Conservation (phyloP, 2,797 vertebrate species). For the Hyperoplus immaculatus region DNA sequence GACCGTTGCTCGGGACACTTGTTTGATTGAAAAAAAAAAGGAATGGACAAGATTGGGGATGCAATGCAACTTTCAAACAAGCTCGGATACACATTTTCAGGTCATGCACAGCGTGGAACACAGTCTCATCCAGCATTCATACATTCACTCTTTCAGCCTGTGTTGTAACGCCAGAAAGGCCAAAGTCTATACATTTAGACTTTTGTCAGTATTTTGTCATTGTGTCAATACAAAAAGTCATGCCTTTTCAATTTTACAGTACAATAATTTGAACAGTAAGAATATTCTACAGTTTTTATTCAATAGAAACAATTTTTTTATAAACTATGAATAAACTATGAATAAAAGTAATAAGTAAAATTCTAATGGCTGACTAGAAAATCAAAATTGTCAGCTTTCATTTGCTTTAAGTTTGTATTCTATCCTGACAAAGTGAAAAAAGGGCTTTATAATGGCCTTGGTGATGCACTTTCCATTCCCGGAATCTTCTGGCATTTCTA, state of each 20-base stretch:
- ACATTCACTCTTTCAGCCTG: conserved; percentile 6
- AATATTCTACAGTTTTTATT: too few species aligned
- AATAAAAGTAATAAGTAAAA: too few species aligned
- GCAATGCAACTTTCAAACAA: conserved; percentile 39
- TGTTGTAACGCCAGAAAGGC: conserved; percentile 49
- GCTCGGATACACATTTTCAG: conserved; percentile 19
- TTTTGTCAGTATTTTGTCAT: too few species aligned
- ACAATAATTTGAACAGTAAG: too few species aligned
- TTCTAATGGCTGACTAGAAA: neutral
- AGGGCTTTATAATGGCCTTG: neutral
- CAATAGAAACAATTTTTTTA: too few species aligned
- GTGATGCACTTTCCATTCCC: neutral
- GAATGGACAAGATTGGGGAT: conserved; percentile 11
- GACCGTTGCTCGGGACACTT: conserved; percentile 29
- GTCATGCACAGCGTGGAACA: conserved; percentile 52
- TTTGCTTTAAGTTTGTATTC: neutral
- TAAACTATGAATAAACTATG: too few species aligned
- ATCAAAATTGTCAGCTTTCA: neutral
- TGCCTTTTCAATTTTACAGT: too few species aligned
- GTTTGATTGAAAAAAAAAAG: conserved; percentile 29
- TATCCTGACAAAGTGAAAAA: neutral
- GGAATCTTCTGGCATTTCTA: conserved; percentile 42
- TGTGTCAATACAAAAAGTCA: too few species aligned
- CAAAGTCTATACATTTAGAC: conserved; percentile 8
- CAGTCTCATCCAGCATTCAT: conserved; percentile 12